phyloP scores from a whole-genome alignment of 2,888 invertebrate species.

The Asteroscopus sphinx region DNA sequence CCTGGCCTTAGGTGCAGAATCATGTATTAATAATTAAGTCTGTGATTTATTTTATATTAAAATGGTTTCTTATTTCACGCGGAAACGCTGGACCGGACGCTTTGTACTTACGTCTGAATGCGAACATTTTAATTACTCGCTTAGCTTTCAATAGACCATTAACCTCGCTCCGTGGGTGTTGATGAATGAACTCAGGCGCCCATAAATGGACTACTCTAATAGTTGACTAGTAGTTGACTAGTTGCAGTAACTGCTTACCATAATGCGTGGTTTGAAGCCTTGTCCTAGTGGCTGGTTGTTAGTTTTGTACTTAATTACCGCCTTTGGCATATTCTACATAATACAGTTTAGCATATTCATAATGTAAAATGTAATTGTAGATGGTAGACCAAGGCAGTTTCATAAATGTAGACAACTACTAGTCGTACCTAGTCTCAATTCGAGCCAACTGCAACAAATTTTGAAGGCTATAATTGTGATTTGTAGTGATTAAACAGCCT shows the following conservation, averaged over 20 bases:
- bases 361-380: too few relatives aligned
- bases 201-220: slow-evolving; percentile 43
- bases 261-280: slow-evolving; percentile 57
- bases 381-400: background rate
- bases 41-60: too few relatives aligned
- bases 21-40: too few relatives aligned
- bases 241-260: slow-evolving; percentile 46
- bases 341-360: background rate
- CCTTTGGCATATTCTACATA: slow-evolving; percentile 19
- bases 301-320: slow-evolving; percentile 27
- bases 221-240: slow-evolving; percentile 27
- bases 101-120: too few relatives aligned
- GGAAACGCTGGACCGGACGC: too few relatives aligned
- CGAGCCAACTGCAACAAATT: too few relatives aligned
- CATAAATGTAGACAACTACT: background rate
- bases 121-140: slow-evolving; percentile 30
- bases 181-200: slow-evolving; percentile 49
- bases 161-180: slow-evolving; percentile 47
- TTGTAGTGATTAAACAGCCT: too few relatives aligned
- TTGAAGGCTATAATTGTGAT: too few relatives aligned
- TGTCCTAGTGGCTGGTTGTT: slow-evolving; percentile 45
- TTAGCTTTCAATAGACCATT: slow-evolving; percentile 24
- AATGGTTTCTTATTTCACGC: too few relatives aligned
- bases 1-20: too few relatives aligned
- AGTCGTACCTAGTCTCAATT: too few relatives aligned